Percentiles rank a stretch among this genome's conserved stretches.
These are phyloP conservation scores for Mormoops blainvillei DNA, from an alignment of 2,113 vertebrate genomes.

Conservation along the genomic window DNA sequence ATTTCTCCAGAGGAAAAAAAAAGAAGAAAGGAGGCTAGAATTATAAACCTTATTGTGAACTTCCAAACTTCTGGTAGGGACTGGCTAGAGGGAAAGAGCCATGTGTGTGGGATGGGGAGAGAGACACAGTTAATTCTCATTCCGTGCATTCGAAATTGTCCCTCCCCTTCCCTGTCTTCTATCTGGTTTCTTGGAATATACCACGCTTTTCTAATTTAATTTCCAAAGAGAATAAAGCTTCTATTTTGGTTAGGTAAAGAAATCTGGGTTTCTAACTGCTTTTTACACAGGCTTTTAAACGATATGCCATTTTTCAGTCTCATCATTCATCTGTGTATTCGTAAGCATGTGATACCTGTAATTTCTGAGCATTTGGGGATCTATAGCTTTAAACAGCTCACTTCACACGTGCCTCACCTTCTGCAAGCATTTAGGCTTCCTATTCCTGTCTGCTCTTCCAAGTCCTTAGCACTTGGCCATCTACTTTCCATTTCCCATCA, in stretches of 20 bases:
- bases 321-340: not conserved
- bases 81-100: not conserved
- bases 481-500: not conserved
- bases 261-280: not conserved
- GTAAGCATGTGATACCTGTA: not conserved
- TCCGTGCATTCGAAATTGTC: not conserved
- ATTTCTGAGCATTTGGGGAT: not conserved
- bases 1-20: not conserved
- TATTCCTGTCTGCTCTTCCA: not conserved
- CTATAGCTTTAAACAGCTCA: not conserved
- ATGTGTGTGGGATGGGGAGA: rapidly evolving
- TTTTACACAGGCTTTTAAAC: not conserved
- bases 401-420: not conserved
- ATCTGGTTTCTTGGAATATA: not conserved
- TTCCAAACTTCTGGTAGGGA: not conserved
- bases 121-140: not conserved
- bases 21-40: not conserved
- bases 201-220: not conserved
- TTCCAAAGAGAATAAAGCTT: not conserved
- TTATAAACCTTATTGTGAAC: not conserved
- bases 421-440: not conserved
- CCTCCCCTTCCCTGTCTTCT: not conserved
- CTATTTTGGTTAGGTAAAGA: not conserved
- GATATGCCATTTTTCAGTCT: not conserved
- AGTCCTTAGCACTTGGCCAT: not conserved